Percentiles rank a stretch among this genome's conserved stretches.
Conservation (phyloP, 2,113 vertebrate species). For the Vicugna pacos region DNA sequence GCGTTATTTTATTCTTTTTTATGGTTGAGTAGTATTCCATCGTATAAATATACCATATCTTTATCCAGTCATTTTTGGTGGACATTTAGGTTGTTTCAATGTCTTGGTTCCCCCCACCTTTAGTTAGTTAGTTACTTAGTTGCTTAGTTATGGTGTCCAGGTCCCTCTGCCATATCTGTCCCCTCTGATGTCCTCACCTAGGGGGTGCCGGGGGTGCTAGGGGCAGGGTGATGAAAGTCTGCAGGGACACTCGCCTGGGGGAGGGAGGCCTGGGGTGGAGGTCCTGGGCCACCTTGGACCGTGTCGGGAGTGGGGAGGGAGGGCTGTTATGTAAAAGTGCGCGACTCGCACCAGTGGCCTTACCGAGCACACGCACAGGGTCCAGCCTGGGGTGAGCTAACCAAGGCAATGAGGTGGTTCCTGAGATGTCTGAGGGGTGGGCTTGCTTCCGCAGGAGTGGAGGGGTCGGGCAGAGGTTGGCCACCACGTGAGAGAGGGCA, state of each 20-base stretch:
- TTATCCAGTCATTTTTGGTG: no score
- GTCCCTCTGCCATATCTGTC: accelerated
- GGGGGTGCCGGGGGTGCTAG: no score
- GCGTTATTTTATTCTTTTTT: no score
- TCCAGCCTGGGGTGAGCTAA: no score
- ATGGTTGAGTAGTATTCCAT: no score
- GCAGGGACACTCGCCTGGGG: not conserved
- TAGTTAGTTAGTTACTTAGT: no score
- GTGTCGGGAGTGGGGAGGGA: accelerated
- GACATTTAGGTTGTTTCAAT: no score
- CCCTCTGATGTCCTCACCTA: accelerated
- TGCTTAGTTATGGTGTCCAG: not conserved
- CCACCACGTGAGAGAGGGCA: accelerated
- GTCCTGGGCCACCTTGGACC: not conserved
- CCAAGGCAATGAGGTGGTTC: not conserved
- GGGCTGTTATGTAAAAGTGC: not conserved
- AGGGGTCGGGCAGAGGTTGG: not conserved
- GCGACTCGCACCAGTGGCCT: accelerated
- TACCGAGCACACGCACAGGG: accelerated
- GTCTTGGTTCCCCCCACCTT: no score
- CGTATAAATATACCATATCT: no score
- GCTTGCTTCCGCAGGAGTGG: not conserved
- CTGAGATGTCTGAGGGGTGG: accelerated
- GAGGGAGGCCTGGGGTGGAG: accelerated
- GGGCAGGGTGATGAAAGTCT: not conserved